These are phyloP conservation scores for Columba livia DNA, from an alignment of 2,113 vertebrate species.

Conservation along the genomic window DNA sequence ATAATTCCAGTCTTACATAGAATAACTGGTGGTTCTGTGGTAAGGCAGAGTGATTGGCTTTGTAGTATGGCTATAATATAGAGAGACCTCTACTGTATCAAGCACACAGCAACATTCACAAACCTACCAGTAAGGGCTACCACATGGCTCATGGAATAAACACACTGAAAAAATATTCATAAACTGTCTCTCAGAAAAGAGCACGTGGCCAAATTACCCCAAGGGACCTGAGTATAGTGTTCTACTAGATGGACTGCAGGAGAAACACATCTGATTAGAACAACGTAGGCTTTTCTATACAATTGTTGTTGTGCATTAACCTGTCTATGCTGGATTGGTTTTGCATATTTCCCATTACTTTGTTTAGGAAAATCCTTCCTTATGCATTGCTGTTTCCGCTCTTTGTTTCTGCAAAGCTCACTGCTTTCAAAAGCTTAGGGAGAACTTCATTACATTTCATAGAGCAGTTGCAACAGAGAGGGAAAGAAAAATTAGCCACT, in stretches of 20 bases:
- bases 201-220: not conserved
- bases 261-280: conserved; percentile 17
- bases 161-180: not conserved
- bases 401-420: not conserved
- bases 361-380: not conserved
- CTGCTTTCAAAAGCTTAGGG: not conserved
- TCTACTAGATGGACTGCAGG: conserved; percentile 12
- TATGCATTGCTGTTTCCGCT: not conserved
- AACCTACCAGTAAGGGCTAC: not conserved
- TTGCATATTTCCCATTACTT: not conserved
- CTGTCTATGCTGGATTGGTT: not conserved
- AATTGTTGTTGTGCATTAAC: not conserved
- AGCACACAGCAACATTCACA: not conserved
- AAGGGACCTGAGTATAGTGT: conserved; percentile 3
- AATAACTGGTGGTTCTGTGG: not conserved
- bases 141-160: not conserved
- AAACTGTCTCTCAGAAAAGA: not conserved
- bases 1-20: not conserved
- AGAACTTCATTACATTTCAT: not conserved
- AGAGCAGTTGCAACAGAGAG: not conserved
- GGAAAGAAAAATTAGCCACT: conserved; percentile 4
- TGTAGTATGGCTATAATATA: not conserved
- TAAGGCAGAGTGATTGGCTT: not conserved
- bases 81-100: not conserved
- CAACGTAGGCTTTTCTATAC: not conserved